These are phyloP conservation scores for Scaptomyza hsui DNA, from an alignment of 1,140 invertebrate species.

Conservation along the genomic window DNA sequence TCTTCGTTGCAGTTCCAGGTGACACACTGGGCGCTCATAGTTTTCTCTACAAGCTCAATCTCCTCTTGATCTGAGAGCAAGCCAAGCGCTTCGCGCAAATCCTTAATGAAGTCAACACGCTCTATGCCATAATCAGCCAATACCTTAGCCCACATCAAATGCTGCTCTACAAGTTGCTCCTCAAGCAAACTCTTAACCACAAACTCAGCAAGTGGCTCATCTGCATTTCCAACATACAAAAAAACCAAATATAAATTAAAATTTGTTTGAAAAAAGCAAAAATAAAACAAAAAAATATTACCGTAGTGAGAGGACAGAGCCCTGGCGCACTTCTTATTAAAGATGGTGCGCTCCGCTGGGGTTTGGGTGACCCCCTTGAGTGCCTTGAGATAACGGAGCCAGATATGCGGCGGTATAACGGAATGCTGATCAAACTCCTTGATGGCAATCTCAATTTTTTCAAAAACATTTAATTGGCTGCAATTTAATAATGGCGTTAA, in stretches of 20 bases:
- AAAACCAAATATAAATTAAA: not conserved
- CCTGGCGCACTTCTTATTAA: slow-evolving; percentile 28
- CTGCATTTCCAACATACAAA: slow-evolving; percentile 8
- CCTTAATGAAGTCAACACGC: slow-evolving; percentile 31
- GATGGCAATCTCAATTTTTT: slow-evolving; percentile 38
- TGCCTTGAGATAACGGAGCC: slow-evolving; percentile 51
- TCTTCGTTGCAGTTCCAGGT: slow-evolving; percentile 26
- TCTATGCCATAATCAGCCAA: slow-evolving; percentile 57
- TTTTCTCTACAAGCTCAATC: not conserved
- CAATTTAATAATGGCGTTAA: not conserved
- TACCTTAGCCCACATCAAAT: slow-evolving; percentile 43
- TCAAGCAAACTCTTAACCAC: slow-evolving; percentile 30
- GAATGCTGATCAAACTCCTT: slow-evolving; percentile 5
- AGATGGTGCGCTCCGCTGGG: slow-evolving; percentile 18
- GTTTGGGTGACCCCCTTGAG: slow-evolving; percentile 52
- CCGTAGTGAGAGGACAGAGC: slow-evolving; percentile 48
- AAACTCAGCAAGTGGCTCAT: slow-evolving; percentile 44
- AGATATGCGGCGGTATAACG: slow-evolving; percentile 51
- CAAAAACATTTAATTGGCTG: slow-evolving; percentile 50
- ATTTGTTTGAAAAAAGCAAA: not conserved
- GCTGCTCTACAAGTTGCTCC: slow-evolving; percentile 1
- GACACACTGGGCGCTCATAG: slow-evolving; percentile 26
- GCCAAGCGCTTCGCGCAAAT: not conserved
- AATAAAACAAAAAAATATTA: slow-evolving; percentile 16
- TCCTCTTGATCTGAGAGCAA: not conserved